Evolutionary conservation across 2,888 invertebrate species (phyloP), one percentile per base, ranked within the genome.

Genomic region (Drosophila antonietae): DNA sequence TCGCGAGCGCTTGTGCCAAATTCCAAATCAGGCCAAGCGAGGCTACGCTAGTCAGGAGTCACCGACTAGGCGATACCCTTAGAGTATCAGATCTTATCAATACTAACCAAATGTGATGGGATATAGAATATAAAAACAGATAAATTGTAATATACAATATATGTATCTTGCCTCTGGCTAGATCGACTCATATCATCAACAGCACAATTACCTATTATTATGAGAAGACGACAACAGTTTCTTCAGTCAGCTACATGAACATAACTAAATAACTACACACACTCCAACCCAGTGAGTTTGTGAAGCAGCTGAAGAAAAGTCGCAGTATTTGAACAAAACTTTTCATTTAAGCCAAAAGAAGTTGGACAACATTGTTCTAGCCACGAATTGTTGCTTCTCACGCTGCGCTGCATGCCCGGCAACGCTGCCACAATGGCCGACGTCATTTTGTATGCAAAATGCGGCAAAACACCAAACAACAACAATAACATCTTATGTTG

Each of bases 361-460:
- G 79, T 75, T 78, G 67, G 62, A 64, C 69, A 66, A 69, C 80
- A 69, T 79, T 78, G 73, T 57, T 51, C 23, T 43, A 46, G 63
- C 39, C 47, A 59, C 51, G 49, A 57, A 31, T 46, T 51, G 51
- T 41, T 71, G 57, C 44, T 37, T 49, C 51, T 18, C 57, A 56
- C 59, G 78, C 60, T 64, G 73, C 76, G 59, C 39, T 52, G 73
- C 77, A 64, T 64, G 57, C 66, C 56, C 60, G 52, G 64, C 57
- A 28, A 18, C 55, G 33, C 62, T 53, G 39, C 18, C 62, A 79
- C 76, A 73, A 78, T 68, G 69, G 63, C 56, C 75, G 41, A n/a
- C 52, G 43, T 63, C 82, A 82, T 84, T 82, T 87, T 74, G 84
- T 79, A 84, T 84, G 82, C 88, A 82, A 80, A 84, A 75, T 84